phyloP scores from a whole-genome alignment of 2,888 invertebrate genomes.

The Drosophila anomalata region DNA sequence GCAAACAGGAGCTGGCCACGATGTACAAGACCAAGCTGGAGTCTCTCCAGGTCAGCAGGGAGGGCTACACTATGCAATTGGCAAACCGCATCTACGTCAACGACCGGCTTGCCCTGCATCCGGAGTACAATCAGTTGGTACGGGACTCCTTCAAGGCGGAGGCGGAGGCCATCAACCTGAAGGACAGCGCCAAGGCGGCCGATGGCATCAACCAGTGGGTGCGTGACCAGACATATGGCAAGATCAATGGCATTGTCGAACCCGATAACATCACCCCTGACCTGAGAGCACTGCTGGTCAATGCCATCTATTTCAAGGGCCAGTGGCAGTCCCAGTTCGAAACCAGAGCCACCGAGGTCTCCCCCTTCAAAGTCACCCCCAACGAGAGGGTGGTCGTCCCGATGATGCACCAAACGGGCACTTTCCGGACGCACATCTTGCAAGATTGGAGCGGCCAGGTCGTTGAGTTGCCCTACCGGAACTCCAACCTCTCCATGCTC shows the following conservation, averaged over 20 bases:
- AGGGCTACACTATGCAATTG: slow-evolving; percentile 13
- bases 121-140: slow-evolving; percentile 19
- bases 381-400: slow-evolving; percentile 15
- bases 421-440: slow-evolving; percentile 14
- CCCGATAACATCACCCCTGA: slow-evolving; percentile 84
- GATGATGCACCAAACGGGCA: slow-evolving; percentile 29
- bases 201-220: slow-evolving; percentile 30
- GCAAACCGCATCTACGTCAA: slow-evolving; percentile 33
- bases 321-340: slow-evolving; percentile 86
- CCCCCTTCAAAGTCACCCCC: slow-evolving; percentile 11
- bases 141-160: slow-evolving; percentile 25
- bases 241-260: slow-evolving; percentile 19
- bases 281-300: slow-evolving; percentile 88
- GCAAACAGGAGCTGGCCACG: slow-evolving; percentile 21
- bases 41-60: background rate
- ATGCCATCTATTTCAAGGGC: slow-evolving; percentile 92
- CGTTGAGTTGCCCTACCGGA: slow-evolving; percentile 28
- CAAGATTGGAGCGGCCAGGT: slow-evolving; percentile 11
- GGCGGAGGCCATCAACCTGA: slow-evolving; percentile 13
- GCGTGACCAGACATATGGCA: slow-evolving; percentile 16
- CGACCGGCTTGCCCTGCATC: slow-evolving; percentile 12
- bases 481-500: slow-evolving; percentile 32
- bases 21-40: slow-evolving; percentile 12
- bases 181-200: slow-evolving; percentile 11
- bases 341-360: background rate